Evolutionary conservation across 2,888 invertebrate species (phyloP).

Genomic region (Cataglyphis albicans): DNA sequence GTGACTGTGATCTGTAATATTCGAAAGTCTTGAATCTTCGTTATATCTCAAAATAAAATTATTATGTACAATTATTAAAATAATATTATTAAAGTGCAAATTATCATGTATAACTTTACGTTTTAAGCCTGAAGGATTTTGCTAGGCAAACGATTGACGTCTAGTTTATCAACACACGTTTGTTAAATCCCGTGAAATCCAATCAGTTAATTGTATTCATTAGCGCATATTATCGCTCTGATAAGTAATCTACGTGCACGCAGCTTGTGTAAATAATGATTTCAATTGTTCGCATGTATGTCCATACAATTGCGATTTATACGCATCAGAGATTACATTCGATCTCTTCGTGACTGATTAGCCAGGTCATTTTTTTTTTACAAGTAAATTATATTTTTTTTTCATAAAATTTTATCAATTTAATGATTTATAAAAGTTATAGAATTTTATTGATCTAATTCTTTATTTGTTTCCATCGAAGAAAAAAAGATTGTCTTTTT

Average conservation of each 20-base stretch:
- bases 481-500: neutral
- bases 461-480: neutral
- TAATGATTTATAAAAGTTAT: neutral
- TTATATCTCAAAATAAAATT: neutral
- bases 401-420: neutral
- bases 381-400: neutral
- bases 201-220: constrained; percentile 18
- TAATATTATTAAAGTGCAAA: too few species aligned
- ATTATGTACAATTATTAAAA: too few species aligned
- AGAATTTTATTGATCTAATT: constrained; percentile 5
- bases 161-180: neutral
- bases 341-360: neutral
- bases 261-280: neutral
- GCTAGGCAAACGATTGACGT: neutral
- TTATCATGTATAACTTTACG: too few species aligned
- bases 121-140: neutral
- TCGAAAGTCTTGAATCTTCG: neutral
- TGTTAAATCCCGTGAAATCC: neutral
- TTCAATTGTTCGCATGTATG: neutral
- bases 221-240: neutral
- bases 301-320: neutral
- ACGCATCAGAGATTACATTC: neutral
- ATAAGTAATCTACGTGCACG: constrained; percentile 10
- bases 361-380: neutral
- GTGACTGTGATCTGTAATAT: constrained; percentile 91